Percentiles rank a stretch among this genome's conserved stretches.
These are phyloP conservation scores for Diabrotica undecimpunctata DNA, from an alignment of 1,140 invertebrate genomes.

Conservation along the genomic window DNA sequence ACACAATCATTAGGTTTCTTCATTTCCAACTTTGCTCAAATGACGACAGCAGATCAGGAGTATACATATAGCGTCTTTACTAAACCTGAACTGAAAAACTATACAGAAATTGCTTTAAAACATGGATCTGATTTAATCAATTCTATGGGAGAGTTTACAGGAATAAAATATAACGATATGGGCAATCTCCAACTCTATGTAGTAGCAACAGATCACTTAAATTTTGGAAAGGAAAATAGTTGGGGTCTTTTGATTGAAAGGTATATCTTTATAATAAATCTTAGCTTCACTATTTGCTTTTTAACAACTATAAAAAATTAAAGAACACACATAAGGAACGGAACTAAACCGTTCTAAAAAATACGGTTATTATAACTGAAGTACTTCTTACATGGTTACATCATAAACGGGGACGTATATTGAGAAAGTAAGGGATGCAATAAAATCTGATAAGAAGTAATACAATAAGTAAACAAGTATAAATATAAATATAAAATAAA, in stretches of 20 bases:
- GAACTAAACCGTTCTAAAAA: no score
- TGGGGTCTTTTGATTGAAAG: conserved; percentile 67
- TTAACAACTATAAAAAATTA: no score
- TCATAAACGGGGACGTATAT: no score
- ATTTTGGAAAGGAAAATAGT: conserved; percentile 86
- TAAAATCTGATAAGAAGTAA: no score
- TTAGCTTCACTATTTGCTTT: no score
- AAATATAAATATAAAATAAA: no score
- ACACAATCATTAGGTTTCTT: not conserved
- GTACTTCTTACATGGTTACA: no score
- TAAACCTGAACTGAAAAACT: not conserved
- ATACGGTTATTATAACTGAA: no score
- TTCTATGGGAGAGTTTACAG: conserved; percentile 42
- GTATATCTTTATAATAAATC: no score
- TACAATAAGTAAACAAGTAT: no score
- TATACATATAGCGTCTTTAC: not conserved
- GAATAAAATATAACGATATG: conserved; percentile 44
- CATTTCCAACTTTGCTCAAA: not conserved
- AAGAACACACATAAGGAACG: no score
- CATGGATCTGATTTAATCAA: not conserved
- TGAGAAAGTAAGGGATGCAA: no score
- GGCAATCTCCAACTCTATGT: conserved; percentile 53
- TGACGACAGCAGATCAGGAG: not conserved
- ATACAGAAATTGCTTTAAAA: not conserved
- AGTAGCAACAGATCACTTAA: conserved; percentile 72